These are phyloP conservation scores for Sebastes flavidus DNA, from an alignment of 2,797 vertebrate genomes.

Conservation along the genomic window DNA sequence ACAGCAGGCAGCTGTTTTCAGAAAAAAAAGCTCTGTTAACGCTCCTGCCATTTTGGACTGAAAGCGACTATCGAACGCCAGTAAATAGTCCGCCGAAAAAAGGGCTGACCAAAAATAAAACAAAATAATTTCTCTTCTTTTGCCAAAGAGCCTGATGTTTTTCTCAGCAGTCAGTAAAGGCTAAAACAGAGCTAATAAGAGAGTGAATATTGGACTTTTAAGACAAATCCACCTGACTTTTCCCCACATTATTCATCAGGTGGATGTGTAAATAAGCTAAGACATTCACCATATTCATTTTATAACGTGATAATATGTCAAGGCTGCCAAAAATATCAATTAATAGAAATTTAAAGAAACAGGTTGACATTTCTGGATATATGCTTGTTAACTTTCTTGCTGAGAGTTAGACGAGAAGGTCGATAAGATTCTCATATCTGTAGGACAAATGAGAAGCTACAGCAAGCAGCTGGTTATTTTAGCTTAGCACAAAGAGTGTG, in stretches of 20 bases:
- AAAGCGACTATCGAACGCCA: no score
- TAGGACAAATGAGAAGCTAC: neutral
- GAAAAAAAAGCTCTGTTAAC: neutral
- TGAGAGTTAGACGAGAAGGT: neutral
- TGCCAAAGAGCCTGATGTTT: neutral
- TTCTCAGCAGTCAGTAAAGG: neutral
- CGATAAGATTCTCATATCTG: neutral
- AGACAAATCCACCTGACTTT: neutral
- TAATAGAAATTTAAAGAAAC: neutral
- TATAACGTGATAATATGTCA: neutral
- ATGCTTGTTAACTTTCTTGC: neutral
- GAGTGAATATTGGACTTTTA: neutral
- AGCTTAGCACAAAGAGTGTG: neutral
- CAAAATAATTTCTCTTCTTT: accelerated
- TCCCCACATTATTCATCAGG: neutral
- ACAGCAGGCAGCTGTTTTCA: neutral
- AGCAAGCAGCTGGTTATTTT: neutral
- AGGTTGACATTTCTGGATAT: neutral
- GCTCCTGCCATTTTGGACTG: no score
- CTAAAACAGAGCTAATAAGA: neutral
- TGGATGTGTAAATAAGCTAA: neutral
- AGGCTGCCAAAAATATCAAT: neutral
- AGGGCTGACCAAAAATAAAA: no score
- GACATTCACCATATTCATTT: neutral
- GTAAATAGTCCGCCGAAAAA: no score